Percentiles rank a stretch among this genome's conserved stretches.
These are phyloP conservation scores for Chrysomallon squamiferum DNA, from an alignment of 1,140 invertebrate genomes.

Conservation along the genomic window DNA sequence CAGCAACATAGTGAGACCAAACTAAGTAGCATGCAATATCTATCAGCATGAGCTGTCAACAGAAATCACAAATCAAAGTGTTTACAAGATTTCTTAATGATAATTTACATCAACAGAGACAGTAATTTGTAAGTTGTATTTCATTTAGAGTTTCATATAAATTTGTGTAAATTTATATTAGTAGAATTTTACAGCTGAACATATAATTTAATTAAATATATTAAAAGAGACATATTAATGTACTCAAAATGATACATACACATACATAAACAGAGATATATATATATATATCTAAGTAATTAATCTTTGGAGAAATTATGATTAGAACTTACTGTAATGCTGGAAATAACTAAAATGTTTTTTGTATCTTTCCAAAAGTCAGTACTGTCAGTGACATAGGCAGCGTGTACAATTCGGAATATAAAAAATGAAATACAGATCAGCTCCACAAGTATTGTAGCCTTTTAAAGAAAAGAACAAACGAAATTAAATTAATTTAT, in stretches of 20 bases:
- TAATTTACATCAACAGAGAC: neutral
- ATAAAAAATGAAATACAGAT: constrained; percentile 60
- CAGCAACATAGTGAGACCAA: constrained; percentile 43
- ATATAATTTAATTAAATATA: too few species aligned
- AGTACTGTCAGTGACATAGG: constrained; percentile 51
- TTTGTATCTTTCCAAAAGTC: constrained; percentile 65
- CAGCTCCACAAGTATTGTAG: constrained; percentile 62
- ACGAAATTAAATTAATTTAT: too few species aligned
- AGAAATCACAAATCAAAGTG: too few species aligned
- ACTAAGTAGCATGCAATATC: constrained; percentile 64
- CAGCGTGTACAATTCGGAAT: constrained; percentile 60
- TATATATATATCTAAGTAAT: too few species aligned
- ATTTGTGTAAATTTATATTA: too few species aligned
- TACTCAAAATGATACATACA: too few species aligned
- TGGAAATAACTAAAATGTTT: constrained; percentile 61
- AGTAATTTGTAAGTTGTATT: too few species aligned
- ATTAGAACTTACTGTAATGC: constrained; percentile 59
- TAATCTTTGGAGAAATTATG: too few species aligned
- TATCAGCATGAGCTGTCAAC: constrained; percentile 60
- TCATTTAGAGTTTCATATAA: too few species aligned
- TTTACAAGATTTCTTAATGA: neutral
- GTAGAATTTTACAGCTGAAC: too few species aligned
- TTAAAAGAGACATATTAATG: too few species aligned
- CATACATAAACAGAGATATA: too few species aligned
- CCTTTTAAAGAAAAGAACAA: constrained; percentile 42